A percentile compares a stretch with the other conserved stretches of the same genome.
These are phyloP conservation scores for Dromaius novaehollandiae DNA, from an alignment of 2,113 vertebrate genomes.

Conservation along the genomic window DNA sequence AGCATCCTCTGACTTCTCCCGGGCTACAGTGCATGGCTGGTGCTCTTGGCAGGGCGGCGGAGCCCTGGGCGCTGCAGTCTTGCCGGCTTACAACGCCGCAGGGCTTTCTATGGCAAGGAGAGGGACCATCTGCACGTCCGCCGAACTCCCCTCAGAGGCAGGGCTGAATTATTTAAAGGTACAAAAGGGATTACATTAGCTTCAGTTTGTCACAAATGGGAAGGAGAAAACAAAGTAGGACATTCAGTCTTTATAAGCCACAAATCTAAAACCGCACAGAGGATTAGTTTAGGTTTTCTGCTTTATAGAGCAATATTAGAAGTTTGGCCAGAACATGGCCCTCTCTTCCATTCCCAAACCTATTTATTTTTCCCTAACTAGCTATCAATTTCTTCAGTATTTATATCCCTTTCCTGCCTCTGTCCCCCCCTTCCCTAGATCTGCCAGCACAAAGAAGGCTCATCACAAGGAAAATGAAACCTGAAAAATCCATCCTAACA, in stretches of 20 bases:
- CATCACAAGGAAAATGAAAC: neutral
- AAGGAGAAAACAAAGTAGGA: neutral
- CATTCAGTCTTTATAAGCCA: neutral
- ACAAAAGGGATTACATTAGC: neutral
- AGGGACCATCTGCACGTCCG: neutral
- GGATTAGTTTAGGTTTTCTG: neutral
- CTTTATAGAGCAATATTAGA: neutral
- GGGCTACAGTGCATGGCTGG: accelerated
- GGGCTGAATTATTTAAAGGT: neutral
- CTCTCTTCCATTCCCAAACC: neutral
- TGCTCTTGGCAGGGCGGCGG: neutral
- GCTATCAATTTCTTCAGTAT: neutral
- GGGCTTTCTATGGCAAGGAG: neutral
- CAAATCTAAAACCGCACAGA: neutral
- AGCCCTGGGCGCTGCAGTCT: neutral
- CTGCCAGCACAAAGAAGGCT: constrained; percentile 3
- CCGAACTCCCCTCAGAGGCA: neutral
- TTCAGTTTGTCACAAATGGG: neutral
- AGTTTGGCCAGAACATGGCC: neutral
- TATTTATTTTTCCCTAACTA: neutral
- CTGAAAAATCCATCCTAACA: neutral
- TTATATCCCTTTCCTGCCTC: neutral
- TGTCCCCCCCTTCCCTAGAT: neutral
- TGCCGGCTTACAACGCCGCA: accelerated
- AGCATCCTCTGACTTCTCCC: neutral